Evolutionary conservation across 35 echinoderm and acorn worm genomes (phyloP).

Genomic region (Chiridota heheva): DNA sequence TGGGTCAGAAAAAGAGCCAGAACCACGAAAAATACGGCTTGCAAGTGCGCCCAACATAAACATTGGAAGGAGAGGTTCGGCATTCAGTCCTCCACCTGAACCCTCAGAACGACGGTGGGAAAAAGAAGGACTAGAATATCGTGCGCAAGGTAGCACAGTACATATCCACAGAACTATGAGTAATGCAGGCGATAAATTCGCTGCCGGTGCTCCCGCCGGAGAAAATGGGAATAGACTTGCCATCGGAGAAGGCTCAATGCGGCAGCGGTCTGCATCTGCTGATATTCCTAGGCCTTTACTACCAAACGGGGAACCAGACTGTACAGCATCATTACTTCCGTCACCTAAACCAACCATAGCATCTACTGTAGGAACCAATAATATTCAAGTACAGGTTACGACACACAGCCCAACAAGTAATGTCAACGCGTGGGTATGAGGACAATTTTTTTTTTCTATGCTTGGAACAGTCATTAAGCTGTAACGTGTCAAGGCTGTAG

Average conservation of each 20-base stretch:
- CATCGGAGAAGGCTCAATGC: background rate
- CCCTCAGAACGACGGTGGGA: constrained; percentile 32
- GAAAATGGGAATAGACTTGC: background rate
- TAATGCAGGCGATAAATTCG: background rate
- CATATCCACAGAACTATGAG: constrained; percentile 35
- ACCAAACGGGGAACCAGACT: constrained; percentile 27
- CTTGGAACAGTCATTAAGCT: too few species aligned
- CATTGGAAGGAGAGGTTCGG: constrained; percentile 20
- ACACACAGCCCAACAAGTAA: too few species aligned
- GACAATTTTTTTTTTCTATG: too few species aligned
- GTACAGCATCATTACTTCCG: background rate
- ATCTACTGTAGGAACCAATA: too few species aligned
- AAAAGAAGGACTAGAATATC: constrained; percentile 31
- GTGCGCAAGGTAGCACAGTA: constrained; percentile 16
- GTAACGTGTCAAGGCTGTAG: too few species aligned
- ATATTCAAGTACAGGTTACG: too few species aligned
- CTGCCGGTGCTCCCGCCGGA: background rate
- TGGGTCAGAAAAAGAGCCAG: background rate
- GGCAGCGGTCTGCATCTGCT: constrained; percentile 21
- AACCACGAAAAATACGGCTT: constrained; percentile 12
- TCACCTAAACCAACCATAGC: too few species aligned
- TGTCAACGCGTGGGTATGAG: too few species aligned
- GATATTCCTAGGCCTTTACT: constrained; percentile 29
- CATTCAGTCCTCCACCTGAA: constrained; percentile 29
- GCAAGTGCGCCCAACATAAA: constrained; percentile 26